A percentile compares a stretch with the other conserved stretches of the same genome.
Conservation (phyloP, 2,888 invertebrate genomes). For the Oxyteleia sp. region DNA sequence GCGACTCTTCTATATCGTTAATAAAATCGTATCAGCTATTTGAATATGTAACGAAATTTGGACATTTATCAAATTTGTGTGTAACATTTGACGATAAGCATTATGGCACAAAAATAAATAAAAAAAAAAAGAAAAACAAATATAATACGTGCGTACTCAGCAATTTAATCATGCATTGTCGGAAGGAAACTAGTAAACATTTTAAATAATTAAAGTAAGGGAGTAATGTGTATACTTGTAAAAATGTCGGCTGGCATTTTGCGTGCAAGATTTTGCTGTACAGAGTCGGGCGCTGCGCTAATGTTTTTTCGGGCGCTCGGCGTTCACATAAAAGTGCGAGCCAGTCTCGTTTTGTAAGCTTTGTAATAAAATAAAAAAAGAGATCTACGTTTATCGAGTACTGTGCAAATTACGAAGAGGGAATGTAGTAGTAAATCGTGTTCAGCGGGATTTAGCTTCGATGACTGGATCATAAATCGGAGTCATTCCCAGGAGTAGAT, state of each 20-base stretch:
- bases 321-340: slow-evolving; percentile 46
- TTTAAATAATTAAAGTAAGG: slow-evolving; percentile 42
- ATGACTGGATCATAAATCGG: neutral
- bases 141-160: slow-evolving; percentile 28
- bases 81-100: slow-evolving; percentile 56
- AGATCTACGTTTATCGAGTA: slow-evolving; percentile 58
- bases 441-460: slow-evolving; percentile 26
- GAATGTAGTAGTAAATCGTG: slow-evolving; percentile 19
- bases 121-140: slow-evolving; percentile 1
- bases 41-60: slow-evolving; percentile 41
- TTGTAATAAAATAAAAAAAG: slow-evolving; percentile 63
- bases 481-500: neutral
- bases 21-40: slow-evolving; percentile 51
- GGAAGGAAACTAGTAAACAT: slow-evolving; percentile 19
- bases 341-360: slow-evolving; percentile 71
- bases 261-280: slow-evolving; percentile 58
- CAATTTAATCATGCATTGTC: slow-evolving; percentile 49
- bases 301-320: slow-evolving; percentile 45
- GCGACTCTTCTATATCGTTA: slow-evolving; percentile 55
- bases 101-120: slow-evolving; percentile 58
- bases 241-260: slow-evolving; percentile 48
- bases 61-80: slow-evolving; percentile 62
- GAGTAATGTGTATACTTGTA: slow-evolving; percentile 36
- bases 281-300: slow-evolving; percentile 33
- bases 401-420: slow-evolving; percentile 28